phyloP scores from a whole-genome alignment of 2,797 vertebrate species.

The Acanthurus leucopareius region DNA sequence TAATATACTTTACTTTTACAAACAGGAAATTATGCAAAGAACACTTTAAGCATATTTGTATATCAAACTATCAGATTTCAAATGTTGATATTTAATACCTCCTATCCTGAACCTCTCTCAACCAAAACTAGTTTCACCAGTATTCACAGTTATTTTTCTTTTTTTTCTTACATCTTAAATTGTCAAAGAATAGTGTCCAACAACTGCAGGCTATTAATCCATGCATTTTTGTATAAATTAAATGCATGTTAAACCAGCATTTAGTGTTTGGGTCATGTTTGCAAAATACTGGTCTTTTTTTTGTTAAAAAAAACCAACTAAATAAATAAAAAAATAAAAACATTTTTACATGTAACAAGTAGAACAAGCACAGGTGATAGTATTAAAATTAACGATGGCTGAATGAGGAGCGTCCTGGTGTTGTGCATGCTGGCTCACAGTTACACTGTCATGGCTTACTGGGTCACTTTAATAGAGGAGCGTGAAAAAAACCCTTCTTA shows the following conservation, averaged over 20 bases:
- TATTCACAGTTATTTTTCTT: too few relatives aligned
- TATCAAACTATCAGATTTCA: slow-evolving; percentile 2
- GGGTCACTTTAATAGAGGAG: too few relatives aligned
- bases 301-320: too few relatives aligned
- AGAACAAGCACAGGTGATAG: background rate
- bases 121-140: background rate
- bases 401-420: background rate
- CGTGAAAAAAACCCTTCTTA: too few relatives aligned
- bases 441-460: too few relatives aligned
- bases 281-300: background rate
- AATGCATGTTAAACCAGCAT: background rate
- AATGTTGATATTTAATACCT: background rate
- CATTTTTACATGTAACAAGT: background rate
- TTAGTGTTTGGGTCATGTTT: background rate
- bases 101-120: background rate
- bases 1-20: background rate
- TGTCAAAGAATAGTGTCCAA: background rate
- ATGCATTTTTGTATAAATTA: background rate
- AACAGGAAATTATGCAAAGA: background rate
- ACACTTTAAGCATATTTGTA: background rate
- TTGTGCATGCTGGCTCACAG: too few relatives aligned
- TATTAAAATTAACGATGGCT: background rate
- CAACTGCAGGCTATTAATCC: background rate
- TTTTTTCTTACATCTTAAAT: background rate
- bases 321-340: too few relatives aligned